These are phyloP conservation scores for Desmodus rotundus DNA, from an alignment of 2,113 vertebrate species.

Conservation along the genomic window DNA sequence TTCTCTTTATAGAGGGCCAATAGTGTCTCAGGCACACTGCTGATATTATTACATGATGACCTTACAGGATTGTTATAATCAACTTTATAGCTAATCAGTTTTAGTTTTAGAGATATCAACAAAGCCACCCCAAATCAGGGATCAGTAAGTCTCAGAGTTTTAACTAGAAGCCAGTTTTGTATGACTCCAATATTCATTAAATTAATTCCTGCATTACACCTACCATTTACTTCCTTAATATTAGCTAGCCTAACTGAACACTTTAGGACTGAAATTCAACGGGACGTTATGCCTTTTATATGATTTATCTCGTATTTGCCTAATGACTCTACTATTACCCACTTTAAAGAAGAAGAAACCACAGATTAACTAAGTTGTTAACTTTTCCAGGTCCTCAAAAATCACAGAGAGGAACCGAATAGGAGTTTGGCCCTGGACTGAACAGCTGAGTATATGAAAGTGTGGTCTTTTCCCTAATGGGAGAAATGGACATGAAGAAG, in stretches of 20 bases:
- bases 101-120: background rate
- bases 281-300: background rate
- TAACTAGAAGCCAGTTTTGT: background rate
- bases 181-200: background rate
- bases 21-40: background rate
- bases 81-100: background rate
- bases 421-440: background rate
- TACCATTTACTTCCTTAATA: background rate
- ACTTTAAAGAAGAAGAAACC: background rate
- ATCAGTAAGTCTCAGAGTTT: background rate
- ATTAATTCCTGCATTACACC: background rate
- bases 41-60: background rate
- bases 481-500: background rate
- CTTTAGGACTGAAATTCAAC: background rate
- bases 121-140: background rate
- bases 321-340: background rate
- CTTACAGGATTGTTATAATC: background rate
- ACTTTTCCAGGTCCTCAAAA: background rate
- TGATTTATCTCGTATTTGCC: background rate
- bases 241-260: background rate
- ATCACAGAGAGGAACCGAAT: background rate
- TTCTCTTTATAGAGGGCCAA: background rate
- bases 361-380: background rate
- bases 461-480: background rate
- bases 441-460: background rate